Evolutionary conservation across 1,140 invertebrate genomes (phyloP).

Genomic region (Lycorma delicatula): DNA sequence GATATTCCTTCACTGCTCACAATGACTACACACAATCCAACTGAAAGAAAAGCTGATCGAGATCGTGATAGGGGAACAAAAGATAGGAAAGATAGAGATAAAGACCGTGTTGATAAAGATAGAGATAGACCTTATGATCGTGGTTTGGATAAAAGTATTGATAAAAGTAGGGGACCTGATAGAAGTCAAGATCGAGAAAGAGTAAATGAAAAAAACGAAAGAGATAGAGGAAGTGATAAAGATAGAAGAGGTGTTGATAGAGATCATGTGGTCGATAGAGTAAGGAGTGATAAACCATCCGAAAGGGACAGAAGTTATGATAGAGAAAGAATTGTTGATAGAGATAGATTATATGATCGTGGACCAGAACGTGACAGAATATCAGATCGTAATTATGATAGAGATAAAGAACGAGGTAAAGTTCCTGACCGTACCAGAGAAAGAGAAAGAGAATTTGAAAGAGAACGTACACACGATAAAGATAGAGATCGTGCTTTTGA

Average conservation of each 20-base stretch:
- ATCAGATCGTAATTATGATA: constrained; percentile 9
- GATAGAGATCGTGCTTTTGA: constrained; percentile 11
- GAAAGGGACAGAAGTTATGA: constrained; percentile 21
- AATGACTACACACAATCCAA: constrained; percentile 20
- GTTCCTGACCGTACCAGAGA: constrained; percentile 6
- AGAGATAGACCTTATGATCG: constrained; percentile 12
- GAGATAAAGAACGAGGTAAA: constrained; percentile 26
- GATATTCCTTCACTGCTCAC: constrained; percentile 22
- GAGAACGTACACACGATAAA: constrained; percentile 13
- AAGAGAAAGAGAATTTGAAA: constrained; percentile 10
- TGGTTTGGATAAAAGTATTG: neutral
- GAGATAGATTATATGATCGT: constrained; percentile 8
- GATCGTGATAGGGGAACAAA: constrained; percentile 14
- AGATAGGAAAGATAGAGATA: constrained; percentile 22
- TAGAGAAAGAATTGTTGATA: constrained; percentile 12
- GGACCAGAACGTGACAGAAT: constrained; percentile 26
- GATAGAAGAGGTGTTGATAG: constrained; percentile 25
- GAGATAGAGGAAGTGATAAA: constrained; percentile 10
- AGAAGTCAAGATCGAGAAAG: constrained; percentile 6
- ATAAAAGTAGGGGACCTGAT: neutral
- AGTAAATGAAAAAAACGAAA: neutral
- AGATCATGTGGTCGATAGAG: neutral
- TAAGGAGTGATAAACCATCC: constrained; percentile 21
- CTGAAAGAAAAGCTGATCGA: constrained; percentile 4
- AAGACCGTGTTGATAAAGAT: constrained; percentile 10